Evolutionary conservation across 2,888 invertebrate species (phyloP), one percentile per base, ranked within the genome.

Genomic region (Hydropsyche betteni): DNA sequence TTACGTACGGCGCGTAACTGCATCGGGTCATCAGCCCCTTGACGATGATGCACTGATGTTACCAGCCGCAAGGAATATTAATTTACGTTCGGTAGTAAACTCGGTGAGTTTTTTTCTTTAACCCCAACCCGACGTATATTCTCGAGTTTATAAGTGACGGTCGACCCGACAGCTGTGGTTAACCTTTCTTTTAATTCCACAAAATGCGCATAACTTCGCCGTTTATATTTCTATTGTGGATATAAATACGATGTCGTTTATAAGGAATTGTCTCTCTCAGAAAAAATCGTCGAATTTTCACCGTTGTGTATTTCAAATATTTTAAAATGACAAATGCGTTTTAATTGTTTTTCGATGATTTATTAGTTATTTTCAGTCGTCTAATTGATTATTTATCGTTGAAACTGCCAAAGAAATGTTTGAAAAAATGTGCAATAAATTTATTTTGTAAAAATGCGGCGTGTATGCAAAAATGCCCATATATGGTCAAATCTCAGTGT

Each of bases 401-500:
- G 24, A 44, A 44, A 44, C 44, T 8, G 10, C 3, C 4, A 10
- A 44, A 8, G 10, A 44, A 44, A 10, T 44, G 44, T 44, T 44
- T 44, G 7, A 58, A 58, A 58, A 58, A 58, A 24, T 58, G 8
- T 24, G 24, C 4, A 58, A 58, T 58, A 16, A 58, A 58, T 16
- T 53, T 53, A 14, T 14, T 53, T 53, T 53, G 10, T 14, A 61
- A 12, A 36, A 64, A 64, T 64, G n/a, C 64, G 64, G 36, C 34
- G 36, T 64, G 64, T 36, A 36, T 64, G 64, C 36, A 36, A 36
- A 64, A 64, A 64, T 64, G 64, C 34, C 64, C 64, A 64, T 64
- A 64, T 64, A 64, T 64, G 64, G 64, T 64, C 34, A 64, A 24
- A 64, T 36, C 6, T n/a, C 36, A 12, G 12, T 33, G 6, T 6